Percentiles rank a stretch among this genome's conserved stretches.
Conservation (phyloP, 2,797 vertebrate species). For the Neosalanx taihuensis region DNA sequence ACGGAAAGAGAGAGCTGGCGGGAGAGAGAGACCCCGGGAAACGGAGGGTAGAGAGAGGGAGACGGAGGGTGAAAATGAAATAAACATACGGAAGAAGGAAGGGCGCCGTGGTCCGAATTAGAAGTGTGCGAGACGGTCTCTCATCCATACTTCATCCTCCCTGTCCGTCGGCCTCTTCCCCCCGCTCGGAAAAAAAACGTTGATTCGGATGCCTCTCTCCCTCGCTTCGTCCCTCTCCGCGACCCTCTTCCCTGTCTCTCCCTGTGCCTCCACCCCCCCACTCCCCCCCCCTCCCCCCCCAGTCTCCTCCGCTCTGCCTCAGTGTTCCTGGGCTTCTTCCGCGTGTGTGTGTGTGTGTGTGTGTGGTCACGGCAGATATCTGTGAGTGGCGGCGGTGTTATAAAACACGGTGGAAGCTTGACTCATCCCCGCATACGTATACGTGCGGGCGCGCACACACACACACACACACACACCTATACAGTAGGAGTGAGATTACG, state of each 20-base stretch:
- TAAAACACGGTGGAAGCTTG: too few species aligned
- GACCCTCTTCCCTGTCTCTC: slow-evolving; percentile 8
- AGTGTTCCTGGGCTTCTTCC: neutral
- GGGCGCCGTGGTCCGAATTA: neutral
- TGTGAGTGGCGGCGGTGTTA: too few species aligned
- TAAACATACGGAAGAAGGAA: neutral
- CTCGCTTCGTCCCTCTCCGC: neutral
- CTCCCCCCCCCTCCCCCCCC: neutral
- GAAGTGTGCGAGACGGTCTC: slow-evolving; percentile 25
- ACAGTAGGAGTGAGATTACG: slow-evolving; percentile 1
- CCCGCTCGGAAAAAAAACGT: neutral
- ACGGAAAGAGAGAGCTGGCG: slow-evolving; percentile 25
- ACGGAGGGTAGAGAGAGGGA: neutral
- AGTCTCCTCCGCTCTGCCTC: neutral
- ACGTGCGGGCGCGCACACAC: neutral
- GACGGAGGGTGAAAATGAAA: slow-evolving; percentile 4
- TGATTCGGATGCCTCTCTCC: neutral
- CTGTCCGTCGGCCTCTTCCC: neutral
- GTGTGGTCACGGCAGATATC: neutral
- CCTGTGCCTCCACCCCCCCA: neutral
- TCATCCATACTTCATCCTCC: slow-evolving; percentile 35
- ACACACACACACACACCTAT: neutral
- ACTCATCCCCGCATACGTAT: neutral
- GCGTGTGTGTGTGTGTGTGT: too few species aligned
- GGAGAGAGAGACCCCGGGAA: neutral